A percentile compares a stretch with the other conserved stretches of the same genome.
Conservation (phyloP, 2,797 vertebrate genomes). For the Aotus griseimembra region DNA sequence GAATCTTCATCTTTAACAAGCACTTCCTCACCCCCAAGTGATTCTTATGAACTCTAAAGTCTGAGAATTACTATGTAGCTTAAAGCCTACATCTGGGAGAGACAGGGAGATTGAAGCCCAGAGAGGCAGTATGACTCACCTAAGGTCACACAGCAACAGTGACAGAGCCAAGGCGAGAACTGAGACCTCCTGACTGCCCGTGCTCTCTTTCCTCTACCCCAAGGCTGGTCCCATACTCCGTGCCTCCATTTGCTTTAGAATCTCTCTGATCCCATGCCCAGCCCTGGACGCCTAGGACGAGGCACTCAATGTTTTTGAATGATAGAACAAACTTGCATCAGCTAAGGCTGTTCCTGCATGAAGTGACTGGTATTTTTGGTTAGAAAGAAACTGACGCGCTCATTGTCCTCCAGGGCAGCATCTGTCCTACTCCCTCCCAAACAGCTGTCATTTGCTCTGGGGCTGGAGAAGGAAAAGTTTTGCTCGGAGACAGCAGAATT, state of each 20-base stretch:
- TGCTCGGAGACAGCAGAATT: slow-evolving; percentile 55
- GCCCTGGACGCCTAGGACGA: neutral
- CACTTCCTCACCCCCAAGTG: neutral
- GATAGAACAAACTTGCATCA: neutral
- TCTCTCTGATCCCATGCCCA: rapidly evolving
- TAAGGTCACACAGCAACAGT: neutral
- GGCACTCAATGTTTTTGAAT: neutral
- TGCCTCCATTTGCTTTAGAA: neutral
- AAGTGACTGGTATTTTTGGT: neutral
- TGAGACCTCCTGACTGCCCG: neutral
- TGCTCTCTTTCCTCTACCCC: neutral
- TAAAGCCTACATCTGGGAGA: neutral
- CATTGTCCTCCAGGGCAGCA: slow-evolving; percentile 53
- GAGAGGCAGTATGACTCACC: neutral
- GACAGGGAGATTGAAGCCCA: neutral
- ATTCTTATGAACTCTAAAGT: neutral
- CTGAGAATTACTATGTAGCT: neutral
- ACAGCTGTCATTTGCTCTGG: slow-evolving; percentile 63
- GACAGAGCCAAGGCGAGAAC: neutral
- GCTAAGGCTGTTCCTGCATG: neutral
- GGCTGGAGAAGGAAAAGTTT: slow-evolving; percentile 60
- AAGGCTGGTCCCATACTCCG: neutral
- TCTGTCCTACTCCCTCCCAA: slow-evolving; percentile 58
- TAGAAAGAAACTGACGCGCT: neutral
- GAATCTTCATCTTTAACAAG: slow-evolving; percentile 18